Evolutionary conservation across 2,797 vertebrate genomes (phyloP), one percentile per base, ranked within the genome.

Genomic region (Poecile montanus): DNA sequence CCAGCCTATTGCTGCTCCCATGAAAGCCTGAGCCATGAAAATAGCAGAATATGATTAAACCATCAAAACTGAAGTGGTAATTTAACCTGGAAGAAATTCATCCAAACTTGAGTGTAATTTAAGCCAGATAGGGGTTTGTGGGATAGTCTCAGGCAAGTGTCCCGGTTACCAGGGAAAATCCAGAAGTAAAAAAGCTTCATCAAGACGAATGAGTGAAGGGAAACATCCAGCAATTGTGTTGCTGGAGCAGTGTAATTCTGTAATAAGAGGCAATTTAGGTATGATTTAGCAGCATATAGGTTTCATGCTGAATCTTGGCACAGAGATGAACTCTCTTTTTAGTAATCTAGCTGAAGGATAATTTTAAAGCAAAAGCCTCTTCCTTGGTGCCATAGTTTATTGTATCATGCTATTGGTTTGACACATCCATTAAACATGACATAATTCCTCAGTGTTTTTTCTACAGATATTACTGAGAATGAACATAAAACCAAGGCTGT

Each of bases 341-440:
- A 82, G 82, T 74, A 75, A 74, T 73, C 12, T 54, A 66, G n/a
- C 63, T 60, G 45, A 95, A 87, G 79, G 40, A 91, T 82, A 71
- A 84, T 83, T 94, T 94, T 89, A 87, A 88, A 95, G 88, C 74
- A 91, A 91, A 94, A 94, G n/a, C 32, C 48, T 88, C 34, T 54
- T 95, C 80, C 38, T 83, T 61, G 25, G 21, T 93, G 71, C 68
- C 51, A 45, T 66, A 42, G 48, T 67, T 93, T 71, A 45, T 75
- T 91, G 16, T 66, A 42, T 65, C 9, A 1, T 44, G 20, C 58
- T 82, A 75, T 71, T 79, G 6, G 22, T 61, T 91, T 91, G 53
- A 78, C 38, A 34, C 5, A 2, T 73, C 45, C 75, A 68, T 94
- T 92, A 94, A 81, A 61, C 11, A 36, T 34, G 29, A 57, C 9